These are phyloP conservation scores for Matsumurasca onukii DNA, from an alignment of 1,140 invertebrate genomes.

Conservation along the genomic window DNA sequence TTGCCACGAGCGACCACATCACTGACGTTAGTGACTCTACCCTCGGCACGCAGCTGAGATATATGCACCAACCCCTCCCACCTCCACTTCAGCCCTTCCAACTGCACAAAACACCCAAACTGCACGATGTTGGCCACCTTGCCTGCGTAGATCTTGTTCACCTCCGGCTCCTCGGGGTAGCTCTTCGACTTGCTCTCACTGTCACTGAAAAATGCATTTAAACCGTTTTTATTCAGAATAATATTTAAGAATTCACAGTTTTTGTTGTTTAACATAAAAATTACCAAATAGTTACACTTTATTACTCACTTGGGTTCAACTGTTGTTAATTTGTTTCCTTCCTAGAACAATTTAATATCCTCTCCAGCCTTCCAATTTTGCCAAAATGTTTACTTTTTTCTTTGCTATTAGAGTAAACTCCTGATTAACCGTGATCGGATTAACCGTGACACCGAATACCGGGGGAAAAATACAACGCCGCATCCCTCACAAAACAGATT, in stretches of 20 bases:
- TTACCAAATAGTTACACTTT: neutral
- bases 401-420: too few species aligned
- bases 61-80: constrained; percentile 98
- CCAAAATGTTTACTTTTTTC: too few species aligned
- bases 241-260: neutral
- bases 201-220: too few species aligned
- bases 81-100: constrained; percentile 84
- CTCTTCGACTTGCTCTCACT: neutral
- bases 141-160: constrained; percentile 84
- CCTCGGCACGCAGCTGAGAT: constrained; percentile 90
- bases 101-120: constrained; percentile 97
- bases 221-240: neutral
- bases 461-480: too few species aligned
- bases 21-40: constrained; percentile 89
- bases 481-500: too few species aligned
- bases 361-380: too few species aligned
- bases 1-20: constrained; percentile 92
- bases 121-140: constrained; percentile 94
- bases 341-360: too few species aligned
- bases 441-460: too few species aligned
- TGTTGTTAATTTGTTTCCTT: too few species aligned
- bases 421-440: too few species aligned
- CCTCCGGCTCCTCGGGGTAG: constrained; percentile 47
- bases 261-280: neutral
- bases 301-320: neutral